Conservation (phyloP, 1,140 invertebrate species). For the Drosophila orosa region DNA sequence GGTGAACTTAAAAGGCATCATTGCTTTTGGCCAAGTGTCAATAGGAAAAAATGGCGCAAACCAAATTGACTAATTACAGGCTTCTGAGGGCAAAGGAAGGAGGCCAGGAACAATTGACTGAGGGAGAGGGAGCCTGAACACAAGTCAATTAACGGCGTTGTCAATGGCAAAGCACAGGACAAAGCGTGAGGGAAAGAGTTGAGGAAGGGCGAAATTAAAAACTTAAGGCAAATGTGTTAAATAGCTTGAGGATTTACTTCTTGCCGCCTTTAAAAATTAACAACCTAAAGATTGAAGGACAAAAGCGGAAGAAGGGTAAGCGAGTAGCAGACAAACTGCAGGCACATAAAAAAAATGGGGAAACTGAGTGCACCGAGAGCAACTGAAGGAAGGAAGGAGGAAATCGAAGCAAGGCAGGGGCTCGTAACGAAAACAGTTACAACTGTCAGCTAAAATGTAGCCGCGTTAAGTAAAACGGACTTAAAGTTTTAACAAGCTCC, state of each 20-base stretch:
- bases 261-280: slow-evolving; percentile 59
- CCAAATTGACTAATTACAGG: slow-evolving; percentile 66
- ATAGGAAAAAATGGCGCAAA: slow-evolving; percentile 61
- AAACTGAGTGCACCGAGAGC: not conserved
- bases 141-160: slow-evolving; percentile 73
- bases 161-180: slow-evolving; percentile 50
- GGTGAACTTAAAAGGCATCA: slow-evolving; percentile 37
- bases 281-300: slow-evolving; percentile 28
- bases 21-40: slow-evolving; percentile 63
- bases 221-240: slow-evolving; percentile 43
- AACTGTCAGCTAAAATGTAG: slow-evolving; percentile 78
- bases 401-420: slow-evolving; percentile 34
- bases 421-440: slow-evolving; percentile 62
- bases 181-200: not conserved
- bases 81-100: slow-evolving; percentile 35
- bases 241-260: slow-evolving; percentile 51
- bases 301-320: not conserved
- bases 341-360: slow-evolving; percentile 10
- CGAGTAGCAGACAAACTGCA: not conserved
- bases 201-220: slow-evolving; percentile 1
- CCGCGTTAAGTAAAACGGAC: slow-evolving; percentile 81
- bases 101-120: slow-evolving; percentile 8
- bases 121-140: slow-evolving; percentile 36
- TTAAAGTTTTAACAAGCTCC: slow-evolving; percentile 81
- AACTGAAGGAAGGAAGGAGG: not conserved